Percentiles rank a stretch among this genome's conserved stretches.
Conservation (phyloP, 1,140 invertebrate genomes). For the Sitobion miscanthi region DNA sequence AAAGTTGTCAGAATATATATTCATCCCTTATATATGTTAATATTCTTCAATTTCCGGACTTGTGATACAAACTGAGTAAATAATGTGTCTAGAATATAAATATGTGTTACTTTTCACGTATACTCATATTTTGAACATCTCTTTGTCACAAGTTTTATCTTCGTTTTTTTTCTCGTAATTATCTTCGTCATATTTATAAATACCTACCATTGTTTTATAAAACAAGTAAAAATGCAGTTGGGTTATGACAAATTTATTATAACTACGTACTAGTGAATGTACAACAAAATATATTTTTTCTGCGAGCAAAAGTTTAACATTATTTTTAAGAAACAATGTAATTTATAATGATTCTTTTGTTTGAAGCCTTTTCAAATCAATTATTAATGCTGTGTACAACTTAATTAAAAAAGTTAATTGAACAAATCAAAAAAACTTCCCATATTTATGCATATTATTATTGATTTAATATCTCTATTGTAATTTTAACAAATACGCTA, state of each 20-base stretch:
- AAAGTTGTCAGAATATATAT: slow-evolving; percentile 23
- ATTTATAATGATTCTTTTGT: background rate
- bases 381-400: background rate
- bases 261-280: too few relatives aligned
- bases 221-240: background rate
- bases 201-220: background rate
- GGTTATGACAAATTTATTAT: background rate
- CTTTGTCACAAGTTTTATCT: background rate
- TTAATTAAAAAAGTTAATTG: background rate
- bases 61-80: slow-evolving; percentile 28
- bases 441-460: background rate
- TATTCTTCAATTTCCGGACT: slow-evolving; percentile 49
- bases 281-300: background rate
- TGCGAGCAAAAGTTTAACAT: background rate
- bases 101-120: background rate
- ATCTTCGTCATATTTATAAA: background rate
- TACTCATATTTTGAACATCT: background rate
- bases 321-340: background rate
- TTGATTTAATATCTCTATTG: background rate
- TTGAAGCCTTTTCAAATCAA: background rate
- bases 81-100: slow-evolving; percentile 30
- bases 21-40: slow-evolving; percentile 34
- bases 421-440: background rate
- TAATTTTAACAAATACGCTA: background rate
- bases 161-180: background rate